Base-by-base conservation (phyloP, 2,113 vertebrate genomes). In the Acanthochromis polyacanthus region DNA sequence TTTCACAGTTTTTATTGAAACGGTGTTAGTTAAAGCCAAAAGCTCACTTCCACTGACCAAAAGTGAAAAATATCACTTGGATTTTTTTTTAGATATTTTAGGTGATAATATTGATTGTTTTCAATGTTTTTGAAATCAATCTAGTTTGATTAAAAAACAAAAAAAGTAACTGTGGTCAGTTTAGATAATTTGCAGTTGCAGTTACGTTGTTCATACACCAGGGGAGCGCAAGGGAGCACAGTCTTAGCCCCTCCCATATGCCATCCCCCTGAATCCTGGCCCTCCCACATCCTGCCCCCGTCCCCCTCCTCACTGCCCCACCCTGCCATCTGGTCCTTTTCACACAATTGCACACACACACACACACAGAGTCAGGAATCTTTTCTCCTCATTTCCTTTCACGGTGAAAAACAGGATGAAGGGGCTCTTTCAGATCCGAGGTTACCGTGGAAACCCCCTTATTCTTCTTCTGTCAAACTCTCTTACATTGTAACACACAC, bases 151-250 rank as follows among this genome's bases (percentile, higher is more conserved):
- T 20, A 60, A 30, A 9, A 12, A 43, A 43, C 40, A n/a, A n/a
- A n/a, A n/a, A n/a, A n/a, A n/a, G n/a, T n/a, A n/a, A n/a, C 71
- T 64, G n/a, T 4, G 7, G 20, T 77, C 0, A 55, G 1, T 63
- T 51, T 1, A 67, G 28, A 68, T 83, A 63, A 76, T 81, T 0
- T n/a, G 9, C 50, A 25, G 6, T 19, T 93, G 94, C 84, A 93
- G 70, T 92, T 88, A 36, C 94, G 62, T 14, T 46, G 4, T 91
- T 92, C 93, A 93, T 92, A 91, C 98, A 93, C 96, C 94, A 97
- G 94, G 94, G 93, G 97, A 0, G 97, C 95, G 98, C 98, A 99
- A 96, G 96, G 94, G 98, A 99, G 95, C 94, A 94, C 51, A 1
- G 14, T 38, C 46, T 48, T 91, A 64, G 75, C 91, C 88, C 90